These are phyloP conservation scores for Peucedramus taeniatus DNA, from an alignment of 2,113 vertebrate genomes.

Conservation along the genomic window DNA sequence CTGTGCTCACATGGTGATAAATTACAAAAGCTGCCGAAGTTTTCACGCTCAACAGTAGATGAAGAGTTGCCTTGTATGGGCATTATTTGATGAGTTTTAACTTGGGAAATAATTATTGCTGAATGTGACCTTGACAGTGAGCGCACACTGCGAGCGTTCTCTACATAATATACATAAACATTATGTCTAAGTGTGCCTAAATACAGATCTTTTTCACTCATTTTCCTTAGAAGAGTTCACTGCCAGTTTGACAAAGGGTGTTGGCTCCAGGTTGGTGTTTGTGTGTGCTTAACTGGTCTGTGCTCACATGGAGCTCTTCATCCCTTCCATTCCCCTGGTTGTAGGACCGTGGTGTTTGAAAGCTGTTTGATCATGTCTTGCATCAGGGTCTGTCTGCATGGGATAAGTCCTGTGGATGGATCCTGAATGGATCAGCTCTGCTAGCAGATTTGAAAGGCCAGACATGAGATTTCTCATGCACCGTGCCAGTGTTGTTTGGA, in stretches of 20 bases:
- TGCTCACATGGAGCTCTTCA: neutral
- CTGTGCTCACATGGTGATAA: slow-evolving; percentile 11
- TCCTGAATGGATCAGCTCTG: neutral
- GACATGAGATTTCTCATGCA: neutral
- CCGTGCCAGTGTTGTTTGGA: neutral
- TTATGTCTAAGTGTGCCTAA: neutral
- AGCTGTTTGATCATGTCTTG: neutral
- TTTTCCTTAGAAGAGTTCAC: neutral
- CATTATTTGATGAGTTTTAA: slow-evolving; percentile 32
- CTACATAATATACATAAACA: neutral
- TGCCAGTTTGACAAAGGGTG: neutral
- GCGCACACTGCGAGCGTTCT: neutral
- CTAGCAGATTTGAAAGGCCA: neutral
- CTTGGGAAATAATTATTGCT: neutral
- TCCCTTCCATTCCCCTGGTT: neutral
- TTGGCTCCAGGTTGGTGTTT: neutral
- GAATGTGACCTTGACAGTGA: slow-evolving; percentile 1
- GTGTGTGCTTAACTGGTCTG: rapidly evolving
- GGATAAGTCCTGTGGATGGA: neutral
- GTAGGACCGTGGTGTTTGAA: neutral
- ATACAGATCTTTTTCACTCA: rapidly evolving
- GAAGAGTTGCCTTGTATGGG: slow-evolving; percentile 30
- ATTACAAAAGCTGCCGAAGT: neutral
- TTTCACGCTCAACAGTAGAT: slow-evolving; percentile 17
- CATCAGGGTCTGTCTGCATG: neutral